Evolutionary conservation across 2,797 vertebrate genomes (phyloP).

Genomic region (Jordanella pulchra): DNA sequence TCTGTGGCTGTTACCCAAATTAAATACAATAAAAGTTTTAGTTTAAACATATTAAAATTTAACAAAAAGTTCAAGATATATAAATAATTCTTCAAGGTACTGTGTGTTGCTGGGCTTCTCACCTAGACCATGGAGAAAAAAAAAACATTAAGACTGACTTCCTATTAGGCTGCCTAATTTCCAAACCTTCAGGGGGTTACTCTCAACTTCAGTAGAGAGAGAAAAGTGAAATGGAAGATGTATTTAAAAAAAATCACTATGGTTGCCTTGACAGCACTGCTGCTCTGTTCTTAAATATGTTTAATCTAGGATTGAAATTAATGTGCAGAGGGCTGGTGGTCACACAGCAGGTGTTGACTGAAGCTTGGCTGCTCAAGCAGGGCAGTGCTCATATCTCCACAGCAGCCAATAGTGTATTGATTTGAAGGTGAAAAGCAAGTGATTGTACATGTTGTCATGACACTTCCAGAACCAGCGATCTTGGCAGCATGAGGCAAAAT

Average conservation of each 20-base stretch:
- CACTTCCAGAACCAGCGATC: slow-evolving; percentile 48
- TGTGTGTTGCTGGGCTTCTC: neutral
- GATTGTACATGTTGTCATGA: slow-evolving; percentile 49
- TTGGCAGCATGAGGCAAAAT: slow-evolving; percentile 49
- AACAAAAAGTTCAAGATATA: neutral
- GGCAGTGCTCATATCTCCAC: slow-evolving; percentile 18
- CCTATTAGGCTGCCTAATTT: neutral
- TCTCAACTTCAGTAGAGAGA: neutral
- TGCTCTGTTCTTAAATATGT: slow-evolving; percentile 5
- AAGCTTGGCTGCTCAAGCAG: slow-evolving; percentile 18
- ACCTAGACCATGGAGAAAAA: neutral
- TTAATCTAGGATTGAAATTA: slow-evolving; percentile 24
- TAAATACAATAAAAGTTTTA: neutral
- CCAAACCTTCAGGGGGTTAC: slow-evolving; percentile 1
- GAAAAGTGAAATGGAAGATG: neutral
- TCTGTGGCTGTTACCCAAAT: too few species aligned
- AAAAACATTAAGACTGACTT: neutral
- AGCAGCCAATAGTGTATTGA: slow-evolving; percentile 47
- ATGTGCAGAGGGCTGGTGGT: slow-evolving; percentile 3
- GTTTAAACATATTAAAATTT: neutral
- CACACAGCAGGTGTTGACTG: slow-evolving; percentile 13
- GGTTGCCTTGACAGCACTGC: neutral
- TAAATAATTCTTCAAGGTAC: neutral
- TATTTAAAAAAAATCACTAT: neutral
- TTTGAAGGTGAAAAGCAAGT: slow-evolving; percentile 35